These are phyloP conservation scores for Pedetes capensis DNA, from an alignment of 2,113 vertebrate genomes.

Conservation along the genomic window DNA sequence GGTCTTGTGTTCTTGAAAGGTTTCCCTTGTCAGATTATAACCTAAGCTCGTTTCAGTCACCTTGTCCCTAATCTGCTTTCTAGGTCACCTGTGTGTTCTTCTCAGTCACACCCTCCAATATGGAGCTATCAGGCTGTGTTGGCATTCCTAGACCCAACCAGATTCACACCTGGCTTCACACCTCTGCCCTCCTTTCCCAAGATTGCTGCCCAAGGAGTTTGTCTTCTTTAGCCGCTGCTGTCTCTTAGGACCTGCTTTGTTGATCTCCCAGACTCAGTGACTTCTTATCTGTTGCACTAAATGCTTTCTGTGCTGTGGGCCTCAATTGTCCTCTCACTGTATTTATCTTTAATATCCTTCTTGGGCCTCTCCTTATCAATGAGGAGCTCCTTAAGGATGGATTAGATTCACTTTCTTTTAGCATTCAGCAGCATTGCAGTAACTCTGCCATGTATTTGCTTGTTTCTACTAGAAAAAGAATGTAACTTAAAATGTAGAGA, in stretches of 20 bases:
- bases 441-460: not conserved
- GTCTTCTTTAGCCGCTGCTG: not conserved
- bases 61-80: not conserved
- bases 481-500: not conserved
- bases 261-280: too few relatives aligned
- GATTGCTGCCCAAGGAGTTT: not conserved
- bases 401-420: not conserved
- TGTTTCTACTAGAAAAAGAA: slow-evolving; percentile 25
- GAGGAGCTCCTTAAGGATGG: not conserved
- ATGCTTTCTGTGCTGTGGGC: not conserved
- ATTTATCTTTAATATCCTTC: not conserved
- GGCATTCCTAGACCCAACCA: not conserved
- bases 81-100: not conserved
- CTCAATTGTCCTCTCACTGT: not conserved
- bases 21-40: not conserved
- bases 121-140: not conserved
- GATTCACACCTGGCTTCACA: rapidly evolving
- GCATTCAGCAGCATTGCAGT: not conserved
- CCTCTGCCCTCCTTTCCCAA: not conserved
- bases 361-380: not conserved
- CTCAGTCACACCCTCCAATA: not conserved
- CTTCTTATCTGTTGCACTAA: not conserved
- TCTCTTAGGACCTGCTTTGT: not conserved
- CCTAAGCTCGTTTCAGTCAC: not conserved
- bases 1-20: not conserved